Percentiles rank a stretch among this genome's conserved stretches.
phyloP scores from a whole-genome alignment of 2,113 vertebrate species.

The Chaetodon trifascialis region DNA sequence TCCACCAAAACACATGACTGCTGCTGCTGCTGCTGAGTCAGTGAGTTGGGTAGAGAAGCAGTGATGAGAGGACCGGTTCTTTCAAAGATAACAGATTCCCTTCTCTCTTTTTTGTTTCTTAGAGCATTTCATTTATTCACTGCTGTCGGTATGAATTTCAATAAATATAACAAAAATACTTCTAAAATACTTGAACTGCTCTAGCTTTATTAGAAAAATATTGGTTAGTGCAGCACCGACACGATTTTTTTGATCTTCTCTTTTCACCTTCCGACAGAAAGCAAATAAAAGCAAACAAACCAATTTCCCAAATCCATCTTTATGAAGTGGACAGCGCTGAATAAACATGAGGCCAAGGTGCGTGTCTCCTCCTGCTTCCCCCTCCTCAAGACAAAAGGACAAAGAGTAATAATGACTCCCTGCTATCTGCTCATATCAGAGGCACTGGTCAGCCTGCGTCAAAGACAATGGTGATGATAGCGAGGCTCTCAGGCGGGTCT shows the following conservation, averaged over 20 bases:
- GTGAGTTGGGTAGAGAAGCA: too few species aligned
- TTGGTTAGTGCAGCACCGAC: not conserved
- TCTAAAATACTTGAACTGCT: too few species aligned
- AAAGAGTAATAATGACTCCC: slow-evolving; percentile 31
- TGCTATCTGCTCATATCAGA: not conserved
- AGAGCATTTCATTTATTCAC: too few species aligned
- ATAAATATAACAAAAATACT: too few species aligned
- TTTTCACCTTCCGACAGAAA: not conserved
- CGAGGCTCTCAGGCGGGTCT: slow-evolving; percentile 4
- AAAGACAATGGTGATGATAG: slow-evolving; percentile 20
- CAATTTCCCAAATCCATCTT: not conserved
- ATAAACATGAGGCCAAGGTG: not conserved
- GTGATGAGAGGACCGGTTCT: too few species aligned
- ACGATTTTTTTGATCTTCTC: not conserved
- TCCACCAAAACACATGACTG: too few species aligned
- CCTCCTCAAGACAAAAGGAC: slow-evolving; percentile 21
- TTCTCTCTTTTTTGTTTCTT: too few species aligned
- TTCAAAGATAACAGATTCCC: too few species aligned
- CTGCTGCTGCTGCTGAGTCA: too few species aligned
- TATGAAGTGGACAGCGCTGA: not conserved
- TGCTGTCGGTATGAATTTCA: too few species aligned
- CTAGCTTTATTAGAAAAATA: not conserved
- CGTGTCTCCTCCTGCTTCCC: too few species aligned
- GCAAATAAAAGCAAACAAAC: not conserved
- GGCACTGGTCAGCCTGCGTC: not conserved